A percentile compares a stretch with the other conserved stretches of the same genome.
phyloP scores from a whole-genome alignment of 2,888 invertebrate genomes.

The Calephelis perditalis region DNA sequence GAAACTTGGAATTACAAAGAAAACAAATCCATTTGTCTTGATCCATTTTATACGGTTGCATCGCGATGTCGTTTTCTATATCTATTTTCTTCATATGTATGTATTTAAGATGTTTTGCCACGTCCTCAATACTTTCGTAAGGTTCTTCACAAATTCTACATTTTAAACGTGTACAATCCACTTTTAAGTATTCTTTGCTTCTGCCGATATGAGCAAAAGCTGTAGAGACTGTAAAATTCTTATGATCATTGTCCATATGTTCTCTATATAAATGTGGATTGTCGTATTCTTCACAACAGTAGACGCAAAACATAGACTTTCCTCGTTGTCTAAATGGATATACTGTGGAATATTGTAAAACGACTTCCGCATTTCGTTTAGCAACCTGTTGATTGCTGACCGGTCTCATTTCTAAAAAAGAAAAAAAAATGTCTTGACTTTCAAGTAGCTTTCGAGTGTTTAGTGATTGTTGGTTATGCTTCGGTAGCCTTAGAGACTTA shows the following conservation, averaged over 20 bases:
- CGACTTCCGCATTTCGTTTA: slow-evolving; percentile 60
- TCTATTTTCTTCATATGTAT: slow-evolving; percentile 44
- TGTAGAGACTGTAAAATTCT: slow-evolving; percentile 46
- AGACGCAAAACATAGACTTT: slow-evolving; percentile 56
- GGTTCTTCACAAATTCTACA: slow-evolving; percentile 49
- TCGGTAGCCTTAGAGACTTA: slow-evolving; percentile 2
- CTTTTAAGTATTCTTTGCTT: slow-evolving; percentile 54
- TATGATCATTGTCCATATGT: slow-evolving; percentile 50
- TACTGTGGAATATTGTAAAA: slow-evolving; percentile 59
- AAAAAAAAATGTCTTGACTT: slow-evolving; percentile 37
- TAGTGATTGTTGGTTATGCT: slow-evolving; percentile 26
- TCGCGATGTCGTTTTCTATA: slow-evolving; percentile 44
- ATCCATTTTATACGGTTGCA: slow-evolving; percentile 56
- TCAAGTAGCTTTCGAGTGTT: slow-evolving; percentile 30
- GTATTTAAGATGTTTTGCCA: slow-evolving; percentile 48
- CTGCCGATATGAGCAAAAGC: slow-evolving; percentile 54
- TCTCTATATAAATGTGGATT: slow-evolving; percentile 49
- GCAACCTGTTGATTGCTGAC: slow-evolving; percentile 41
- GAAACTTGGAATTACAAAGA: slow-evolving; percentile 48
- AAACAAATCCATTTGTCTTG: slow-evolving; percentile 51
- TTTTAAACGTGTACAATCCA: slow-evolving; percentile 50
- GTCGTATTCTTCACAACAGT: slow-evolving; percentile 56
- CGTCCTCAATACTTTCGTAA: slow-evolving; percentile 41
- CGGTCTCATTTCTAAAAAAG: slow-evolving; percentile 61
- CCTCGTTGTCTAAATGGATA: slow-evolving; percentile 62